Conservation (phyloP, 2,888 invertebrate species). For the Sinopyrophorus schimmeli region DNA sequence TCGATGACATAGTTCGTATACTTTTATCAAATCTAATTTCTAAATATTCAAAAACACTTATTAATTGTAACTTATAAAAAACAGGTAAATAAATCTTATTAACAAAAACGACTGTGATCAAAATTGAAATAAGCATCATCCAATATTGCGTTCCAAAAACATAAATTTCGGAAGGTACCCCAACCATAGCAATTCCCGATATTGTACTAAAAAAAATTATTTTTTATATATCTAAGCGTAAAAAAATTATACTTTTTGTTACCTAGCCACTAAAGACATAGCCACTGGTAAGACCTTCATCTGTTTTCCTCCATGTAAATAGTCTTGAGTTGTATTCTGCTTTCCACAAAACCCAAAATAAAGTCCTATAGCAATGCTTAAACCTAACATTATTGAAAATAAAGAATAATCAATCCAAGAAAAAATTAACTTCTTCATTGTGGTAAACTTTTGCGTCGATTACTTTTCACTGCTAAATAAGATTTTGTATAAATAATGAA, state of each 20-base stretch:
- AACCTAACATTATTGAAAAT: constrained; percentile 52
- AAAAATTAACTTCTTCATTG: no score
- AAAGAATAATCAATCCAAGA: constrained; percentile 27
- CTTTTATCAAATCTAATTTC: constrained; percentile 66
- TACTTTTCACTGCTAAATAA: no score
- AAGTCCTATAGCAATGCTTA: constrained; percentile 40
- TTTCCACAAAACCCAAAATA: constrained; percentile 55
- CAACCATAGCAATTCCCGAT: constrained; percentile 74
- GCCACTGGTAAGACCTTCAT: constrained; percentile 72
- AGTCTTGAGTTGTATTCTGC: constrained; percentile 62
- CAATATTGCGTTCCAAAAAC: constrained; percentile 69
- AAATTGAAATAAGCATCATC: constrained; percentile 54
- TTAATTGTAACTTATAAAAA: constrained; percentile 70
- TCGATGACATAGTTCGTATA: constrained; percentile 63
- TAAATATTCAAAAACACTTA: constrained; percentile 71
- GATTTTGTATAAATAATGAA: no score
- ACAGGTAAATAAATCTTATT: constrained; percentile 63
- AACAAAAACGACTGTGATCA: constrained; percentile 44
- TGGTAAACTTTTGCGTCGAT: no score
- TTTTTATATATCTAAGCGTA: neutral
- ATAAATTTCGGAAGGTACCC: constrained; percentile 75
- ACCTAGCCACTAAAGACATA: constrained; percentile 72
- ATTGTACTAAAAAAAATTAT: constrained; percentile 60
- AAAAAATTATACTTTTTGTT: constrained; percentile 52
- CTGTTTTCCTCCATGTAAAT: constrained; percentile 69